Conservation (phyloP, 2,113 vertebrate genomes). For the Gavia stellata region DNA sequence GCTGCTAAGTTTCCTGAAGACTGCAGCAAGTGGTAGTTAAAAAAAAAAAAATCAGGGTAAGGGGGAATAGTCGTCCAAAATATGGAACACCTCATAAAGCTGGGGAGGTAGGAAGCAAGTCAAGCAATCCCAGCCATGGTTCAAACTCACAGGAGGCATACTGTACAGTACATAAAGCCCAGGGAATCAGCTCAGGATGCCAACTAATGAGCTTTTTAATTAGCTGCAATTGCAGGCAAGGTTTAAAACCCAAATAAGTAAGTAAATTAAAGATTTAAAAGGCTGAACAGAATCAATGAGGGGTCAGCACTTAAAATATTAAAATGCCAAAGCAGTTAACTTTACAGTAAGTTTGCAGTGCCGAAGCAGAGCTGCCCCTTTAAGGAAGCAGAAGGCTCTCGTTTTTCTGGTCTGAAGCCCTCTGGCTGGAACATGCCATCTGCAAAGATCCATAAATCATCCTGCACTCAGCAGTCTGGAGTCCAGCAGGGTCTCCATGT, state of each 20-base stretch:
- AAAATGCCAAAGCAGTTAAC: background rate
- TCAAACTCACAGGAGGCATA: background rate
- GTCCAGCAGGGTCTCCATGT: background rate
- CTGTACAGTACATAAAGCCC: conserved; percentile 4
- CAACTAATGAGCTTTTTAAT: conserved; percentile 64
- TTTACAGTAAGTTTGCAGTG: background rate
- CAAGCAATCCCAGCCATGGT: background rate
- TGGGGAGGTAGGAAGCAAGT: conserved; percentile 20
- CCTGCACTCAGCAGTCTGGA: background rate
- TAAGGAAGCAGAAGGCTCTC: background rate
- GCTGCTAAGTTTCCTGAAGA: background rate
- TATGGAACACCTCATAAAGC: conserved; percentile 59
- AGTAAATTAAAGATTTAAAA: conserved; percentile 59
- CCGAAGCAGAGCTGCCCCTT: background rate
- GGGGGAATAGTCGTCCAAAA: background rate
- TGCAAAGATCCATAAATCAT: conserved; percentile 14
- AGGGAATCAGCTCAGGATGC: conserved; percentile 36
- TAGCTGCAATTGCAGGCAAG: conserved; percentile 28
- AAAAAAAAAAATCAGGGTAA: background rate
- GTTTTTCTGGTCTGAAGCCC: background rate
- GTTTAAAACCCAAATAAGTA: conserved; percentile 57
- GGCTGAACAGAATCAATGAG: conserved; percentile 27
- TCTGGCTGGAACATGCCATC: background rate
- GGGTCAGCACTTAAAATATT: conserved; percentile 28
- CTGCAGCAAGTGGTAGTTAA: background rate